Base-by-base conservation (phyloP, 2,888 invertebrate species). In the Habroteleia sp. region DNA sequence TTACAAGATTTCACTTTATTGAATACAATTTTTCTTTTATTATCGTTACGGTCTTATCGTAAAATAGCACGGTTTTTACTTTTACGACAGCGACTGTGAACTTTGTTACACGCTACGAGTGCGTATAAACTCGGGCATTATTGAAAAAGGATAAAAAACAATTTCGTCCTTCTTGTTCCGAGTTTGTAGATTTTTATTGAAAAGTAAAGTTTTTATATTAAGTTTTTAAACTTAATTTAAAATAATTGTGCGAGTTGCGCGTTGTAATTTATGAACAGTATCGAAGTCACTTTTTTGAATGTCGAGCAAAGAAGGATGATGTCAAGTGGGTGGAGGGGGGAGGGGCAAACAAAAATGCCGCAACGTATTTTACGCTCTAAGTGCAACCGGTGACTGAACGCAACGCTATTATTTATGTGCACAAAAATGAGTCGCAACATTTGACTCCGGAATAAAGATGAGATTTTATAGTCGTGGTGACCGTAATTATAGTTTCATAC, bases 401-500 rank as follows among this genome's bases (percentile, higher is more conserved):
- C n/a, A 31, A 17, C 56, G 60, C 31, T 29, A 54, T 66, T 66
- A 66, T 66, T 73, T 50, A 39, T 62, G 42, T 29, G 48, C 58
- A 35, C 41, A 63, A 58, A 63, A 65, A 63, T 72, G 58, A 48
- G 48, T 72, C 63, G 63, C 63, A 62, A 46, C 46, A 63, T 63
- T 62, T 48, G 62, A 63, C 48, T 42, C 6, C 23, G 35, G 54
- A 69, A 69, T 69, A 69, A 62, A 54, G 71, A 62, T 62, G 56
- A 46, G 50, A 63, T 60, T 65, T 65, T 60, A 65, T 65, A 72
- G 65, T 65, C 42, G 58, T 50, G 56, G 10, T 63, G 37, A 54
- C 71, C 63, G 42, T 72, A 72, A 72, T 72, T 72, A 63, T 41
- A 48, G 71, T 72, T 56, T 65, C 58, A 72, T 72, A 56, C 48